Base-by-base conservation (phyloP, 2,797 vertebrate species). In the Gobio occitaniae region DNA sequence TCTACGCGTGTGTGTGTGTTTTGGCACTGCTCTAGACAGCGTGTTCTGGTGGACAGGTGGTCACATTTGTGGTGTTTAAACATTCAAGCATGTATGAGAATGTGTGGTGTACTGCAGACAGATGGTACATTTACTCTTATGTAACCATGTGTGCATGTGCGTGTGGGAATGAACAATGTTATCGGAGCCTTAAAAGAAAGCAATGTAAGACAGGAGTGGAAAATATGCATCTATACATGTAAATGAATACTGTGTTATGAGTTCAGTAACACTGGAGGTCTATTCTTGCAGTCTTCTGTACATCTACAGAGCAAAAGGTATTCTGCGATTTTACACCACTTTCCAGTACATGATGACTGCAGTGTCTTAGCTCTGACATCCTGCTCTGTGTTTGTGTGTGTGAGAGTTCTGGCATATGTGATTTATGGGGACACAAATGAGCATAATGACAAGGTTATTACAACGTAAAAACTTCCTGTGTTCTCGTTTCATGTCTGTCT, bases 271-370 rank as follows among this genome's bases (percentile, higher is more conserved):
- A 54, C 61, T 78, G 54, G 52, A 48, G 54, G 66, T 56, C 17
- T 79, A 93, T 94, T 94, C 91, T 90, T 88, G 81, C 63, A 69
- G 87, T 84, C 92, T 89, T 89, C 19, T 9, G 36, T 15, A 10
- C 52, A 25, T 15, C n/a, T 84, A 88, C 86, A 89, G 80, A 82
- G 80, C 76, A 84, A 82, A 79, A 65, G 88, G 82, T 88, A 90
- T 84, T 90, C 87, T 91, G 94, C 94, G 89, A 93, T 94, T 94
- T 95, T 89, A 93, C 91, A 91, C 86, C 88, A 87, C 90, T 92
- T 93, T 93, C 83, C 85, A 88, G 86, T 92, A 93, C 94, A 94
- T 94, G 91, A 94, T 89, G 90, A 90, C 86, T 90, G 89, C 88
- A 87, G 86, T 90, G 91, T 92, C 92, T 91, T 89, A 92, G 87